phyloP scores from a whole-genome alignment of 1,140 invertebrate genomes.

The Globodera ellingtonae region DNA sequence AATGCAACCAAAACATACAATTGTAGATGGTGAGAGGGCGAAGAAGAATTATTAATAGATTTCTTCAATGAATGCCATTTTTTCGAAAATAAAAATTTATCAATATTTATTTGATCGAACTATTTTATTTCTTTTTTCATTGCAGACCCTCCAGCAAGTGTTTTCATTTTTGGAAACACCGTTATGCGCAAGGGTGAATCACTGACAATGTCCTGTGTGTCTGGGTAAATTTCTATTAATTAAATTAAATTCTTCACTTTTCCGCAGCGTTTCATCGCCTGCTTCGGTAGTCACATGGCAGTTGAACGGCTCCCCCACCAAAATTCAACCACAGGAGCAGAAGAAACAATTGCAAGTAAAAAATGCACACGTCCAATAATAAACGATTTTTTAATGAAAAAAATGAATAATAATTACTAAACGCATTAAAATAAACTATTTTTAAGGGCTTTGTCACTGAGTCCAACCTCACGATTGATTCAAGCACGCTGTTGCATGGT shows the following conservation, averaged over 20 bases:
- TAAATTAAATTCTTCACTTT: background rate
- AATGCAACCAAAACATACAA: too few species aligned
- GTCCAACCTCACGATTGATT: conserved; percentile 47
- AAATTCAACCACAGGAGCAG: conserved; percentile 46
- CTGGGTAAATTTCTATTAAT: conserved; percentile 19
- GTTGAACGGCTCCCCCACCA: conserved; percentile 46
- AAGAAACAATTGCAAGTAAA: conserved; percentile 28
- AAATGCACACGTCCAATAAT: too few species aligned
- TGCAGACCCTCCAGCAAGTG: conserved; percentile 46
- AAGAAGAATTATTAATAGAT: too few species aligned
- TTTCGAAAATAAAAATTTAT: too few species aligned
- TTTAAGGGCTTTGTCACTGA: conserved; percentile 44
- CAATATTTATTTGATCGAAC: too few species aligned
- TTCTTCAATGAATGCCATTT: too few species aligned
- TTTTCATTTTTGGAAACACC: conserved; percentile 47
- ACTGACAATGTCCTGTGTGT: conserved; percentile 43
- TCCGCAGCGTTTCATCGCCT: conserved; percentile 40
- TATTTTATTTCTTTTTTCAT: background rate
- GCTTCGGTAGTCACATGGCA: conserved; percentile 39
- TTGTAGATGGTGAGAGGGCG: too few species aligned
- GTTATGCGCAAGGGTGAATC: conserved; percentile 51
- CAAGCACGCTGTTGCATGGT: conserved; percentile 45
- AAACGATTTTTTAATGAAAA: too few species aligned
- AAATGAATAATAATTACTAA: too few species aligned
- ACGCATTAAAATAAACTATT: background rate